Evolutionary conservation across 2,113 vertebrate species (phyloP), one percentile per base, ranked within the genome.

Genomic region (Pteropus alecto): DNA sequence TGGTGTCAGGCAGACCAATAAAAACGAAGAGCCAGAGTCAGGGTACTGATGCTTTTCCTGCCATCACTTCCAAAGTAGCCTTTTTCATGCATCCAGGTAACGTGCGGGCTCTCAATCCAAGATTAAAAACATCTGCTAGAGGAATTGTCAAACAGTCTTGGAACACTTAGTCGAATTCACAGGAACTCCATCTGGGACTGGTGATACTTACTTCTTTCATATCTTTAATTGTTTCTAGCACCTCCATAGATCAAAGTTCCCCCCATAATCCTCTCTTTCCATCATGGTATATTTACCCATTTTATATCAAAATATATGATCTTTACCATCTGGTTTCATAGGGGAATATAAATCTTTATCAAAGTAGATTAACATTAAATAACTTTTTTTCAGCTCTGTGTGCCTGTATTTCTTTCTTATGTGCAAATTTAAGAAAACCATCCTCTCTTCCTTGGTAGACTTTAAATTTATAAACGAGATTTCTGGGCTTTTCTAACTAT

Each of bases 241-340:
- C 97, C 94, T 97, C 86, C 54, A 48, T 54, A 97, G 97, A 97
- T 98, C 98, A 97, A 97, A 97, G 96, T 96, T 97, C 73, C 96
- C 71, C 61, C 88, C 51, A 33, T 92, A 97, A 96, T 97, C 94
- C 93, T 48, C 96, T 96, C 95, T 97, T 97, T 97, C 95, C 92
- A 97, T 84, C 93, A 95, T 81, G 68, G 73, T 88, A 87, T 95
- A 95, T 95, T 95, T 97, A 94, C 86, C 91, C 92, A 97, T 94
- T 97, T 97, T 97, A 95, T 94, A 97, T 96, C 97, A 97, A 96
- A 97, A 97, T 94, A 78, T 94, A 56, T 97, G 92, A 98, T 97
- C 86, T 93, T 96, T 96, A 86, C 97, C 94, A 94, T 96, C 82
- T 97, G 96, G 91, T 87, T 96, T 95, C 86, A 94, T 94, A 89